Conservation (phyloP, 1,140 invertebrate genomes). For the Streblospio benedicti region DNA sequence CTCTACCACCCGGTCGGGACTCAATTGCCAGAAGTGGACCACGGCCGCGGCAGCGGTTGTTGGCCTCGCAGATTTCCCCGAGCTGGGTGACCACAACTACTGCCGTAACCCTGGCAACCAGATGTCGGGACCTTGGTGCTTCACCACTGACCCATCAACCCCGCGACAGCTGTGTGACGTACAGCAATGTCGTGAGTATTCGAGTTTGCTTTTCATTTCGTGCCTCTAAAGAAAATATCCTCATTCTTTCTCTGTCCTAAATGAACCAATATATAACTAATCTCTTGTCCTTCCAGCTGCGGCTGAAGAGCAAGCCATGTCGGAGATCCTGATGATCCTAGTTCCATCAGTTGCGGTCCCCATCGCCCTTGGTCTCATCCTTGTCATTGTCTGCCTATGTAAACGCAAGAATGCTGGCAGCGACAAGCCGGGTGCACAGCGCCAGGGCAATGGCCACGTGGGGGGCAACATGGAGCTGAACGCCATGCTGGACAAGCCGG, state of each 20-base stretch:
- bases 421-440: constrained; percentile 15
- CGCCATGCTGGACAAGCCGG: constrained; percentile 61
- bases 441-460: background rate
- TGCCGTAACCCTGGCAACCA: constrained; percentile 81
- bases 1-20: constrained; percentile 61
- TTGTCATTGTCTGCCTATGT: constrained; percentile 47
- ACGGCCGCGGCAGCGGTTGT: constrained; percentile 51
- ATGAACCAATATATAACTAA: background rate
- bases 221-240: no score
- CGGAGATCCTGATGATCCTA: constrained; percentile 33
- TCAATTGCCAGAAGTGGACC: constrained; percentile 73
- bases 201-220: no score
- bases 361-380: constrained; percentile 48
- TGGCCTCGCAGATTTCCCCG: constrained; percentile 65
- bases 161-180: constrained; percentile 70
- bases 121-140: constrained; percentile 83
- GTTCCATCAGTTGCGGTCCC: constrained; percentile 51
- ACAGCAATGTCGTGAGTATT: constrained; percentile 65
- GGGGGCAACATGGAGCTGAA: constrained; percentile 59
- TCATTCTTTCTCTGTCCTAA: no score
- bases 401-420: constrained; percentile 25
- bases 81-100: constrained; percentile 81
- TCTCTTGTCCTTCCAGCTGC: background rate
- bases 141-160: constrained; percentile 47
- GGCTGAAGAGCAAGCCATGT: background rate